phyloP scores from a whole-genome alignment of 2,797 vertebrate species.

The Avahi laniger region DNA sequence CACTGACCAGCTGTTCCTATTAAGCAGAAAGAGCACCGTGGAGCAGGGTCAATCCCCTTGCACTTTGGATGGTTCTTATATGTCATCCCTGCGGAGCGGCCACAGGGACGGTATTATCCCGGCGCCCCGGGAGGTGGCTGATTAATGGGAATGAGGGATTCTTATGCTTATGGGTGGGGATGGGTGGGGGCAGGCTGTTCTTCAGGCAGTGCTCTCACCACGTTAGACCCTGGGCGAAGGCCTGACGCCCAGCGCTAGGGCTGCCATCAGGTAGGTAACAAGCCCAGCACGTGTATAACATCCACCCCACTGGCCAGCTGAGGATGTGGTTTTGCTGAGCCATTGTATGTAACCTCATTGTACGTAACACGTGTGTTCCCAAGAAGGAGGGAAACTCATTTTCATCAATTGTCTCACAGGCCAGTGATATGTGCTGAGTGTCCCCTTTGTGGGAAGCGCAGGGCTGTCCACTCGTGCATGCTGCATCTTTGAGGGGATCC shows the following conservation, averaged over 20 bases:
- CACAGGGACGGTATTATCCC: constrained; percentile 37
- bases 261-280: not conserved
- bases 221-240: not conserved
- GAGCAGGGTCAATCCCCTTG: constrained; percentile 76
- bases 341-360: not conserved
- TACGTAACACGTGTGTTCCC: rapidly evolving
- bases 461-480: not conserved
- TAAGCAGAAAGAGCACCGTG: constrained; percentile 74
- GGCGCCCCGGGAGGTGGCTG: not conserved
- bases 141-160: constrained; percentile 71
- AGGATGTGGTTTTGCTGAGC: not conserved
- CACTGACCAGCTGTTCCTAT: constrained; percentile 87
- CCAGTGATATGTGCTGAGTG: not conserved
- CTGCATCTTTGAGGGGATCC: not conserved
- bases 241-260: not conserved
- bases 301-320: too few relatives aligned
- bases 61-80: constrained; percentile 66
- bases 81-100: constrained; percentile 50
- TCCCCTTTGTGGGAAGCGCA: not conserved
- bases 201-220: not conserved
- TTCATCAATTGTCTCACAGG: not conserved
- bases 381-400: not conserved
- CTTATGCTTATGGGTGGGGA: not conserved
- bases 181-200: not conserved
- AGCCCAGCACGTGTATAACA: rapidly evolving